phyloP scores from a whole-genome alignment of 2,113 vertebrate species.

The Tenrec ecaudatus region DNA sequence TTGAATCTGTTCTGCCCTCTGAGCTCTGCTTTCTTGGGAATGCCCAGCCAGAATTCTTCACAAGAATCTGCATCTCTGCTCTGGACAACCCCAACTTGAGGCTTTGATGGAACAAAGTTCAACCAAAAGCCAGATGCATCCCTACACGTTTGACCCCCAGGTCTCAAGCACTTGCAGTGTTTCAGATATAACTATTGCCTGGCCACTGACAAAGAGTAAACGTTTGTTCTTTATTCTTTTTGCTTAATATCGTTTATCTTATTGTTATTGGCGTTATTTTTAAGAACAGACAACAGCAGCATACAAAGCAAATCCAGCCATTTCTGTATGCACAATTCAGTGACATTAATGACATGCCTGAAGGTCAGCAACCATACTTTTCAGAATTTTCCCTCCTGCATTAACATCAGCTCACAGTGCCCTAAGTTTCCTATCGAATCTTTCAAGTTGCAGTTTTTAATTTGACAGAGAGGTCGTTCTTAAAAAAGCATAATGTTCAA shows the following conservation, averaged over 20 bases:
- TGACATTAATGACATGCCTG: not conserved
- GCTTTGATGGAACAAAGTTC: not conserved
- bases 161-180: not conserved
- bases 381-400: not conserved
- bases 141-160: not conserved
- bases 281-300: not conserved
- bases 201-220: not conserved
- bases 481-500: not conserved
- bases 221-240: not conserved
- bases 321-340: not conserved
- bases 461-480: not conserved
- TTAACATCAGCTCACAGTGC: not conserved
- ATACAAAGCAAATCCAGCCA: not conserved
- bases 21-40: not conserved
- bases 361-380: not conserved
- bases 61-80: not conserved
- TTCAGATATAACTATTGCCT: not conserved
- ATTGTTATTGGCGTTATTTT: not conserved
- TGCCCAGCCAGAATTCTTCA: not conserved
- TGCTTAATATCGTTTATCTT: not conserved
- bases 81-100: not conserved
- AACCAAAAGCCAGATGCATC: not conserved
- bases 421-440: not conserved
- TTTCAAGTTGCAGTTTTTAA: not conserved
- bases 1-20: not conserved